Percentiles rank a stretch among this genome's conserved stretches.
These are phyloP conservation scores for Fopius arisanus DNA, from an alignment of 1,140 invertebrate genomes.

Conservation along the genomic window DNA sequence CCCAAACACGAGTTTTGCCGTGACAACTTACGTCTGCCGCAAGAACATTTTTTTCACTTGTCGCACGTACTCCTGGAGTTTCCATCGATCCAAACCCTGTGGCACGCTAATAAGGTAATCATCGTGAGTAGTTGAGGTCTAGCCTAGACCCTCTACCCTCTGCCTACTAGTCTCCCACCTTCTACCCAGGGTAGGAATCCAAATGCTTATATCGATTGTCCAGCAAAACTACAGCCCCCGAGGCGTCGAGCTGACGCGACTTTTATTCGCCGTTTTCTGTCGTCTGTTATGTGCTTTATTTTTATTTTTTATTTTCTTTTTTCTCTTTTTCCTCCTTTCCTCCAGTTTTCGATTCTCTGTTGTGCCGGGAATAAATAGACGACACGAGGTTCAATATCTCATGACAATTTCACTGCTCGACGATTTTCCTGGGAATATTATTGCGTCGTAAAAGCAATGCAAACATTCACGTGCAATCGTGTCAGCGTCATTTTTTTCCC, in stretches of 20 bases:
- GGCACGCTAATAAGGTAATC: constrained; percentile 15
- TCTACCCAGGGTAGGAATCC: not conserved
- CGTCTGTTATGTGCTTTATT: not conserved
- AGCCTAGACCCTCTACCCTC: not conserved
- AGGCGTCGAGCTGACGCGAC: constrained; percentile 10
- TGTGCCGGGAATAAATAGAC: not conserved
- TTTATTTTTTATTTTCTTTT: not conserved
- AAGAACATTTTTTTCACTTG: not conserved
- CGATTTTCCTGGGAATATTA: not conserved
- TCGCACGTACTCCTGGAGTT: not conserved
- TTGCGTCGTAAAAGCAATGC: not conserved
- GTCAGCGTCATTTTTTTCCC: too few relatives aligned
- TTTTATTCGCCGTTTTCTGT: not conserved
- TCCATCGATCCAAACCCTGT: not conserved
- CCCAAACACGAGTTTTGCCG: too few relatives aligned
- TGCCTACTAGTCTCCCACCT: not conserved
- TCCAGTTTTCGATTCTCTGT: not conserved
- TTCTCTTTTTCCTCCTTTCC: not conserved
- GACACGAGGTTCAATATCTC: not conserved
- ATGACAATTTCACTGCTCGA: not conserved
- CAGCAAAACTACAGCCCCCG: not conserved
- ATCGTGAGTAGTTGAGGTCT: constrained; percentile 7
- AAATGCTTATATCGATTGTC: constrained; percentile 2
- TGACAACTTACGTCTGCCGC: too few relatives aligned
- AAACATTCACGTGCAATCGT: not conserved